Base-by-base conservation (phyloP, 2,888 invertebrate genomes). In the Himalopsyche anomala region DNA sequence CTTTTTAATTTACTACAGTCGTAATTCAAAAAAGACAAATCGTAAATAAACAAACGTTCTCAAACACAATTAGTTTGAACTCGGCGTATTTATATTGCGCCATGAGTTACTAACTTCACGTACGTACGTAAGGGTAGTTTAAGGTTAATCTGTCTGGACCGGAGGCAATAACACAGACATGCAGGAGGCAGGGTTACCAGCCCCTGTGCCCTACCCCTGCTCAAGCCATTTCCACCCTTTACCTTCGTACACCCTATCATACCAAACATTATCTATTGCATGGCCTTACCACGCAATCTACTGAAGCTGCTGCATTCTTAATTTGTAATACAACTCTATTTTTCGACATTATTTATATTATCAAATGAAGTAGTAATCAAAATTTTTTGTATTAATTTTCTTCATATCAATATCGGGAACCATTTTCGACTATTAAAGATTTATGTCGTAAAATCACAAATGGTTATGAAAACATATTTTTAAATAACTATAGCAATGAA, bases 111-210 rank as follows among this genome's bases (percentile, higher is more conserved):
- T n/a, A 19, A 62, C 62, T 62, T 51, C 51, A 51, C 62, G 62
- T 62, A 28, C 15, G 62, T 19, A 8, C 4, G 62, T 62, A 28
- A 19, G 19, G 62, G 62, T 62, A 62, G 62, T 62, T 62, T 19
- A 19, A 62, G 62, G 62, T 62, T 62, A 62, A 62, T 62, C 62
- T 62, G 62, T 62, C 62, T 62, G 62, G 62, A 42, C 36, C 56
- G 62, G 83, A 56, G 56, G 83, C 83, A 83, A 83, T 83, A 80
- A 42, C 36, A 83, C 56, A 38, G 56, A 83, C 82, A 54, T 81
- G 82, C 82, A 62, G 19, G 62, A 62, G 62, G 62, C 19, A 62
- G 62, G 62, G n/a, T 62, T 62, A 19, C 62, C 40, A 51, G 19
- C 82, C 82, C 38, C 12, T n/a, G 17, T 28, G 45, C 19, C 36